Conservation (phyloP, 2,888 invertebrate genomes). For the Leptarthrus brevirostris region DNA sequence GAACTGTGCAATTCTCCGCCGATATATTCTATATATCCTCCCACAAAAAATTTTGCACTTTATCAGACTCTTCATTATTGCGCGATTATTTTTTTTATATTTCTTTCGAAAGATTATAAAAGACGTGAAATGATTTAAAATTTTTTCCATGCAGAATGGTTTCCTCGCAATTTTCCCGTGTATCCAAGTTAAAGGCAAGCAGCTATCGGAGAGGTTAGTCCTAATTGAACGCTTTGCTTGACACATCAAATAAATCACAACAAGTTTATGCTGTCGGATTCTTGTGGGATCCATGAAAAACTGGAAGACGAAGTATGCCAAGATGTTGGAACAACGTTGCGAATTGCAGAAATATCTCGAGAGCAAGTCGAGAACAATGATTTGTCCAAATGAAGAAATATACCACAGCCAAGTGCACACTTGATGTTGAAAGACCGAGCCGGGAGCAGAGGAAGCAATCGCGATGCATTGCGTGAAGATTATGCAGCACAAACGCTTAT, state of each 20-base stretch:
- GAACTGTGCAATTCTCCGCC: slow-evolving; percentile 9
- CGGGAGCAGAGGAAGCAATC: neutral
- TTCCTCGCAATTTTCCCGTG: slow-evolving; percentile 23
- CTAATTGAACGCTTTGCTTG: slow-evolving; percentile 68
- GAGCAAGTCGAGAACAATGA: slow-evolving; percentile 36
- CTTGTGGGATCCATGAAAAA: slow-evolving; percentile 20
- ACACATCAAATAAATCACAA: slow-evolving; percentile 67
- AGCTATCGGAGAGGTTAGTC: slow-evolving; percentile 56
- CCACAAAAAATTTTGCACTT: slow-evolving; percentile 30
- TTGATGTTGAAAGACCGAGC: neutral
- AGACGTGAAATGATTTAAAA: slow-evolving; percentile 41
- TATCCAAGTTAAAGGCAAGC: slow-evolving; percentile 1
- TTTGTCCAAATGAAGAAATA: slow-evolving; percentile 46
- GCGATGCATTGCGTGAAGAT: slow-evolving; percentile 40
- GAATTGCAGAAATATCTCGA: slow-evolving; percentile 27
- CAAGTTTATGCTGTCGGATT: slow-evolving; percentile 46
- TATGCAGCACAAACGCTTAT: slow-evolving; percentile 31
- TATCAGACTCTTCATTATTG: slow-evolving; percentile 36
- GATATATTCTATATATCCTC: slow-evolving; percentile 4
- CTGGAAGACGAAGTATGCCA: slow-evolving; percentile 25
- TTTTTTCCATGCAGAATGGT: slow-evolving; percentile 1
- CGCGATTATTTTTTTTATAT: slow-evolving; percentile 20
- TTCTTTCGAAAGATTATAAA: slow-evolving; percentile 16
- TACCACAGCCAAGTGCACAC: slow-evolving; percentile 29
- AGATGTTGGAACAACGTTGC: neutral